phyloP scores from a whole-genome alignment of 2,888 invertebrate species.

The Portevinia maculata region DNA sequence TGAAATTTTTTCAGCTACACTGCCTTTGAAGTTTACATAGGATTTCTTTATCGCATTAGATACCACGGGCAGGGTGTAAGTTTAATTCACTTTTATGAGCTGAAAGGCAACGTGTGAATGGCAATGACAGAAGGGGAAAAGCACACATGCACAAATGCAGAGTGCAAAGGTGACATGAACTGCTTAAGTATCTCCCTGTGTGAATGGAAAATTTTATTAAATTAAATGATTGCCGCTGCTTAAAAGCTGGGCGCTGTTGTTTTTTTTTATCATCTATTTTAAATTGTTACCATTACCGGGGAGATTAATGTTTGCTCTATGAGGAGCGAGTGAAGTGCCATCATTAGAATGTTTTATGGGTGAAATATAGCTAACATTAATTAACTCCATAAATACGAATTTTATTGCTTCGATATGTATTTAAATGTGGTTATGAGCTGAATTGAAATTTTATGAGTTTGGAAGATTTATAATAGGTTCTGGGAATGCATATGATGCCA shows the following conservation, averaged over 20 bases:
- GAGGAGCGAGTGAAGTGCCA: constrained; percentile 1
- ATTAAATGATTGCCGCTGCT: constrained; percentile 51
- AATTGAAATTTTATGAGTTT: constrained; percentile 7
- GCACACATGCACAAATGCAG: background rate
- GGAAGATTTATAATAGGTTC: background rate
- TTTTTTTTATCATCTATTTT: constrained; percentile 25
- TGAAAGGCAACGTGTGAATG: background rate
- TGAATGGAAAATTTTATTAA: constrained; percentile 44
- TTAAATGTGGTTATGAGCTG: constrained; percentile 24
- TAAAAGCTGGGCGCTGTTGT: constrained; percentile 29
- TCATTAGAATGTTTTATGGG: constrained; percentile 40
- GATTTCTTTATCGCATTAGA: constrained; percentile 40
- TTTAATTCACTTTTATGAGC: constrained; percentile 67
- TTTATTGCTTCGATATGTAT: constrained; percentile 43
- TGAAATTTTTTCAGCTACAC: constrained; percentile 41
- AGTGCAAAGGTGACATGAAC: constrained; percentile 43
- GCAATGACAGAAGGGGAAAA: background rate
- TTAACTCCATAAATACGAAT: constrained; percentile 45
- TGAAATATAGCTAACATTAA: constrained; percentile 43
- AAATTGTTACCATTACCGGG: constrained; percentile 5
- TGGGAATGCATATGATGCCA: too few relatives aligned
- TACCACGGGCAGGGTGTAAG: constrained; percentile 27
- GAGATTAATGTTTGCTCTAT: constrained; percentile 34
- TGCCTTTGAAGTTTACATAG: constrained; percentile 56
- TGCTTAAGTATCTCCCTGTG: constrained; percentile 24